Percentiles rank a stretch among this genome's conserved stretches.
phyloP scores from a whole-genome alignment of 2,888 invertebrate species.

The Cepaea hortensis region DNA sequence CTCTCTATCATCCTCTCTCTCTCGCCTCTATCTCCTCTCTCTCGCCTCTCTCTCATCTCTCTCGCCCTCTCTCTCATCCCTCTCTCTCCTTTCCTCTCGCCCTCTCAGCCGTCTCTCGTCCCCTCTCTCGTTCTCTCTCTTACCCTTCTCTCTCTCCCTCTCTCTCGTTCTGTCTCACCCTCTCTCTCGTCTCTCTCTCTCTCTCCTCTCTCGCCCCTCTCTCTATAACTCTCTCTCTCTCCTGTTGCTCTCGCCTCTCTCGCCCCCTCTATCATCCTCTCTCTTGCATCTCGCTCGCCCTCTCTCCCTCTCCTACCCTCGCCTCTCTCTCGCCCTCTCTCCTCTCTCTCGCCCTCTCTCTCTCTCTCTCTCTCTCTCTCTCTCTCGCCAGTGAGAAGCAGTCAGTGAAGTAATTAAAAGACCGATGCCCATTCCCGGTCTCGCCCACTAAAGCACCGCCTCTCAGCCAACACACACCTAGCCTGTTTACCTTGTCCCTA shows the following conservation, averaged over 20 bases:
- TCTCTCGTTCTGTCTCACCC: neutral
- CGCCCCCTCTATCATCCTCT: conserved; percentile 14
- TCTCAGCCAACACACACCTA: too few relatives aligned
- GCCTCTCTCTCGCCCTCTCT: neutral
- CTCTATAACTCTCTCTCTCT: neutral
- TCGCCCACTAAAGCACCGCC: too few relatives aligned
- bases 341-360: neutral
- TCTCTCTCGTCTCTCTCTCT: neutral
- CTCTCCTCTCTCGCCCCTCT: too few relatives aligned
- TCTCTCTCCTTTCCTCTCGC: neutral
- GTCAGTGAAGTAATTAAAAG: too few relatives aligned
- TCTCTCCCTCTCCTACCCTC: neutral
- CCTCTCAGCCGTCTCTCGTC: neutral
- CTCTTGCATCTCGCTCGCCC: conserved; percentile 21
- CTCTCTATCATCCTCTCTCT: neutral
- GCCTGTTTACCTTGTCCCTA: too few relatives aligned
- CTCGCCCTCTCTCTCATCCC: neutral
- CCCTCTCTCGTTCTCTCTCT: neutral
- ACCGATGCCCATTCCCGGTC: too few relatives aligned
- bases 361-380: neutral
- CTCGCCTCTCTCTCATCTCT: neutral
- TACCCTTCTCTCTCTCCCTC: neutral
- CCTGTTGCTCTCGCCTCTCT: neutral
- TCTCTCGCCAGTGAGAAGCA: too few relatives aligned
- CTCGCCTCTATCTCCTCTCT: conserved; percentile 47